Percentiles rank a stretch among this genome's conserved stretches.
These are phyloP conservation scores for Synanthedon tipuliformis DNA, from an alignment of 2,888 invertebrate species.

Conservation along the genomic window DNA sequence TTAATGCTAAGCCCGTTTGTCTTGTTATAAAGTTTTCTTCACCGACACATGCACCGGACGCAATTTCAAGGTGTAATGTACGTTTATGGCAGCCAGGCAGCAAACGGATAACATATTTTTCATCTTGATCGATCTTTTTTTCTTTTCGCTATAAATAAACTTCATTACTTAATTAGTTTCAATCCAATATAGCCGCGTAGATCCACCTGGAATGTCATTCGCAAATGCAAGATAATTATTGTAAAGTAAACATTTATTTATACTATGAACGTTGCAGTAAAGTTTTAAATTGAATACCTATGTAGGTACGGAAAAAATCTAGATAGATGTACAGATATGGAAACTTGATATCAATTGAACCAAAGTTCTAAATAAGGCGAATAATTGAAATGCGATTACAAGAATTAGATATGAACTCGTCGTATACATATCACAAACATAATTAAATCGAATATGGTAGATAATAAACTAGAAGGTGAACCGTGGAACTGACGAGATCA, in stretches of 20 bases:
- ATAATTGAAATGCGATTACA: conserved; percentile 26
- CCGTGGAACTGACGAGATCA: conserved; percentile 20
- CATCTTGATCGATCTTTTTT: no score
- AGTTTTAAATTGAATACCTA: no score
- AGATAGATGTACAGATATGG: no score
- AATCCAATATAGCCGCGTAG: no score
- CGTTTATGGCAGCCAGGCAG: conserved; percentile 1
- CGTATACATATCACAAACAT: conserved; percentile 13
- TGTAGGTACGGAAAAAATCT: no score
- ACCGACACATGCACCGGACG: conserved; percentile 7
- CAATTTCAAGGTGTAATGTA: conserved; percentile 8
- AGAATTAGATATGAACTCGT: conserved; percentile 28
- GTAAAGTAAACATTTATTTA: no score
- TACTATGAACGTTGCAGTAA: no score
- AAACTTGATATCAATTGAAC: conserved; percentile 21
- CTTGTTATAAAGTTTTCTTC: conserved; percentile 4
- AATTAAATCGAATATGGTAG: conserved; percentile 36
- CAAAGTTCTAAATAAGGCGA: conserved; percentile 37
- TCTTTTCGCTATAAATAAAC: no score
- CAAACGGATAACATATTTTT: conserved; percentile 7
- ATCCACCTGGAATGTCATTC: no score
- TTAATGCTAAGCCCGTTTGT: conserved; percentile 7
- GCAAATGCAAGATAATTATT: no score
- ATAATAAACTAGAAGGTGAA: conserved; percentile 11
- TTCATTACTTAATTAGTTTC: no score